Evolutionary conservation across 2,113 vertebrate genomes (phyloP), one percentile per base, ranked within the genome.

Genomic region (Oryzias woworae): DNA sequence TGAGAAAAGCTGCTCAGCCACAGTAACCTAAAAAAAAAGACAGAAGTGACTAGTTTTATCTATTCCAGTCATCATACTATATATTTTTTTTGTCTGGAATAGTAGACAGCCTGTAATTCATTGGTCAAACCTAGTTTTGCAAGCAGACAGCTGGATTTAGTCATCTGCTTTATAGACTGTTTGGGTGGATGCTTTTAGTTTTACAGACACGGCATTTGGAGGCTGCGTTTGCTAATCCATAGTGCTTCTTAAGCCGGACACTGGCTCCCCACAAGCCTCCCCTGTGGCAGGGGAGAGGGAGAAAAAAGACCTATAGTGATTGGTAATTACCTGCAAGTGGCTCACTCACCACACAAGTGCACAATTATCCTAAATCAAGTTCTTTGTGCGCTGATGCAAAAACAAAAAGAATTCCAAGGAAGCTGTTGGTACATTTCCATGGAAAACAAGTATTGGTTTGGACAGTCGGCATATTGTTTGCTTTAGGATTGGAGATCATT

Each of bases 131-230:
- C 56, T 58, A 43, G 50, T 48, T 36, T 44, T 31, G 31, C 49
- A 50, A 63, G 61, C 63, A 62, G 53, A 53, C 60, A 22, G 57
- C 69, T 75, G 62, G 62, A 81, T 82, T 84, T 85, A 80, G 80
- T 81, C 84, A 87, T 79, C 82, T 85, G 82, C 83, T 88, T 87
- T 81, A 85, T 81, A 56, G 62, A 71, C 77, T 65, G 81, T 78
- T 83, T 68, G 73, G 82, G 73, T 74, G 75, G 77, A 85, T 75
- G 76, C 65, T 85, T 84, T 77, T 65, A 68, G 56, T 65, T 85
- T 86, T 77, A 78, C 73, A 71, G 73, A 61, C 80, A 82, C 17
- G 71, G 73, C 62, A 58, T 28, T 77, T 75, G 60, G 41, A 41
- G 20, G 69, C 76, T 64, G 17, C 23, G 62, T 66, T 45, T 64